phyloP scores from a whole-genome alignment of 2,113 vertebrate genomes.

The Ciconia maguari region DNA sequence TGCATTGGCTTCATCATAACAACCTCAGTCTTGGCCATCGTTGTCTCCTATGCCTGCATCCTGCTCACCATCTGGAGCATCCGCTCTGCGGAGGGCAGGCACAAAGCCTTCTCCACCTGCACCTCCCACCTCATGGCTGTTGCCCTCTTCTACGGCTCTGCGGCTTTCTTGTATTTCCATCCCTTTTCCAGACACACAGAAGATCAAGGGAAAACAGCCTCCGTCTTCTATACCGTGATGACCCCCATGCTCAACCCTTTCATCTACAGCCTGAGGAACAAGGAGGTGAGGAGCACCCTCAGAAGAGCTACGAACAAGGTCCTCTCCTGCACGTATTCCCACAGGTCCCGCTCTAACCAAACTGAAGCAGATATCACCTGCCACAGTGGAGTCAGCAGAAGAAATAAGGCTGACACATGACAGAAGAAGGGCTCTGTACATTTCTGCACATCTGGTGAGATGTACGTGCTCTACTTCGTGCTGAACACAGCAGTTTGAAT shows the following conservation, averaged over 20 bases:
- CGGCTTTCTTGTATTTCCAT: slow-evolving; percentile 28
- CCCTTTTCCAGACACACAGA: neutral
- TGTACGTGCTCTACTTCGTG: neutral
- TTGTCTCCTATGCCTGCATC: neutral
- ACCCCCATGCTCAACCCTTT: slow-evolving; percentile 47
- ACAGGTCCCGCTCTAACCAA: too few species aligned
- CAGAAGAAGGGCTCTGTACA: too few species aligned
- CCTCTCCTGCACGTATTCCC: neutral
- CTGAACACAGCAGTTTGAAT: neutral
- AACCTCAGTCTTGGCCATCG: neutral
- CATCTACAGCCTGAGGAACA: slow-evolving; percentile 43
- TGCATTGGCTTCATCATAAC: neutral
- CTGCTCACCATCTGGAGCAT: neutral
- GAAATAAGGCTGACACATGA: neutral
- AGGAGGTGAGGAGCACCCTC: slow-evolving; percentile 28
- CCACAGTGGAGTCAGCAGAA: neutral
- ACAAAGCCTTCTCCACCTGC: slow-evolving; percentile 51
- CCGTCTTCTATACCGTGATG: slow-evolving; percentile 19
- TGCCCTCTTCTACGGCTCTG: slow-evolving; percentile 37
- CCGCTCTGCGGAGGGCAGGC: neutral
- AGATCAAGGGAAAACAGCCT: slow-evolving; percentile 10
- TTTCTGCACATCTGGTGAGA: neutral
- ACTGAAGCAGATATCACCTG: fast-evolving
- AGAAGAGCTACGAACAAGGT: neutral
- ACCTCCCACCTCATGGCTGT: slow-evolving; percentile 48